Evolutionary conservation across 2,888 invertebrate genomes (phyloP), one percentile per base, ranked within the genome.

Genomic region (Pristionchus fissidentatus): DNA sequence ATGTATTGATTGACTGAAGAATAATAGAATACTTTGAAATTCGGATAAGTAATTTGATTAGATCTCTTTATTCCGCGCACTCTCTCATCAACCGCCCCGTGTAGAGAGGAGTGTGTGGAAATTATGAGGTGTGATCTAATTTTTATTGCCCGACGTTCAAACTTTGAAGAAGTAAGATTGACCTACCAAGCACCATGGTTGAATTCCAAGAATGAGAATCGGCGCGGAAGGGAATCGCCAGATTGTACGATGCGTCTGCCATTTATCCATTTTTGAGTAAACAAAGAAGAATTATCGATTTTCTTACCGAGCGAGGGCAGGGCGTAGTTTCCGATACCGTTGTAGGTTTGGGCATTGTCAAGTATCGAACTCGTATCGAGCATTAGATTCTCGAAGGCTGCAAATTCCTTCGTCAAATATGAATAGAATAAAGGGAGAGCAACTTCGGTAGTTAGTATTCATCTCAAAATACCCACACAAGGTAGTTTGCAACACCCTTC

Each of bases 251-350:
- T n/a, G n/a, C n/a, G n/a, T n/a, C n/a, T n/a, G n/a, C n/a, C n/a
- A n/a, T n/a, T n/a, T n/a, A n/a, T n/a, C n/a, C n/a, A n/a, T n/a
- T n/a, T n/a, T n/a, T n/a, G n/a, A n/a, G n/a, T n/a, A n/a, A n/a
- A n/a, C n/a, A n/a, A n/a, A n/a, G n/a, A n/a, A n/a, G 5, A 66
- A 7, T 66, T 19, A 1, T 29, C 22, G 43, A 41, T 26, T 0
- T 26, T 26, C 66, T 70, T 15, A 70, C 70, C 70, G 29, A 52
- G 52, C 46, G 77, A 41, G 49, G 77, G 52, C 3, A 77, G 52
- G 10, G 66, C 8, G 13, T 77, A 77, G 7, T 22, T 10, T 32
- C 77, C 77, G 19, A 49, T n/a, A 49, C 29, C n/a, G 49, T 49
- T 41, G 10, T 46, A 49, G 19, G 77, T 26, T 0, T 46, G 13